A percentile compares a stretch with the other conserved stretches of the same genome.
Evolutionary conservation across 2,888 invertebrate genomes (phyloP).

Genomic region (Lasioglossum zephyrum): DNA sequence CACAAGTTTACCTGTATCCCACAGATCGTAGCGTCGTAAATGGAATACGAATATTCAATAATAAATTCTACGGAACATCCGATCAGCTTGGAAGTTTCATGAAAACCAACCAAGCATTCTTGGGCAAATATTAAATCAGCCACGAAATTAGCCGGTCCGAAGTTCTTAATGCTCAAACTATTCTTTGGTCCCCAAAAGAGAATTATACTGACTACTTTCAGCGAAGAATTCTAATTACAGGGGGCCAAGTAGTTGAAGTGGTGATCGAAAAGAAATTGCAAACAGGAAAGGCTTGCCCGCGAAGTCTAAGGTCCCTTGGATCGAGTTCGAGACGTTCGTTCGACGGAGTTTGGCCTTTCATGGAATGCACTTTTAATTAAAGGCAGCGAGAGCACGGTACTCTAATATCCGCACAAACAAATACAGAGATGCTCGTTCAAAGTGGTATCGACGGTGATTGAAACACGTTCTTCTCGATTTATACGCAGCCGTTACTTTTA

Average conservation of each 20-base stretch:
- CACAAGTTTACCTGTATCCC: too few species aligned
- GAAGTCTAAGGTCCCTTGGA: conserved; percentile 8
- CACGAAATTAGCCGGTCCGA: not conserved
- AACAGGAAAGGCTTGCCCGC: conserved; percentile 14
- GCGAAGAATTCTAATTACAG: conserved; percentile 23
- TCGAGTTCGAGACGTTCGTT: conserved; percentile 37
- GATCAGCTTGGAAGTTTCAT: not conserved
- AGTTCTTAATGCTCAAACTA: not conserved
- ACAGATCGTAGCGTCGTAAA: too few species aligned
- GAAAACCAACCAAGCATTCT: not conserved
- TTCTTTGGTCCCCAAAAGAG: not conserved
- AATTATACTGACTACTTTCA: conserved; percentile 5
- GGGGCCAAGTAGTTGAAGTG: not conserved
- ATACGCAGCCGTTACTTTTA: conserved; percentile 35
- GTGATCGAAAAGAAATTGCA: conserved; percentile 8
- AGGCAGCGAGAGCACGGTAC: conserved; percentile 9
- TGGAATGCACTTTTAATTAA: conserved; percentile 59
- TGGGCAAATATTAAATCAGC: not conserved
- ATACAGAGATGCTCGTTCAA: conserved; percentile 6
- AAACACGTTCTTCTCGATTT: conserved; percentile 42
- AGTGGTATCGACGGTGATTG: conserved; percentile 23
- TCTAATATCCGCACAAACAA: conserved; percentile 42
- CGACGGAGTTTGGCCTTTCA: conserved; percentile 25
- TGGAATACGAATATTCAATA: too few species aligned
- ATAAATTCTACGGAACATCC: too few species aligned